A percentile compares a stretch with the other conserved stretches of the same genome.
Conservation (phyloP, 2,113 vertebrate species). For the Climacteris rufus region DNA sequence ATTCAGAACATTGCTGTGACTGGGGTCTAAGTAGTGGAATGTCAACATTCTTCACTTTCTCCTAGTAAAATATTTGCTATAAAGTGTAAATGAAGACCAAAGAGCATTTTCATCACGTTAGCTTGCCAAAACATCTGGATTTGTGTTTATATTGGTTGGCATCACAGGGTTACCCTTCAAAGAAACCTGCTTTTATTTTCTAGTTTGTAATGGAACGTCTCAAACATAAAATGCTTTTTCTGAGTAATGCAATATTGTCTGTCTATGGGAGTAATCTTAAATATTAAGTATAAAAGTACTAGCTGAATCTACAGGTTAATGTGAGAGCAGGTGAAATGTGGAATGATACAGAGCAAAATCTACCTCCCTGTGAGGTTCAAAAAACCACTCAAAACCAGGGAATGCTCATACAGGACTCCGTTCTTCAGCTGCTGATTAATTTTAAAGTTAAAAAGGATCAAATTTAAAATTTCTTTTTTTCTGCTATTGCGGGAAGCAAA, state of each 20-base stretch:
- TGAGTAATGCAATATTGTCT: slow-evolving; percentile 30
- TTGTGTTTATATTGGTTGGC: slow-evolving; percentile 51
- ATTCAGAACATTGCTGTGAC: slow-evolving; percentile 40
- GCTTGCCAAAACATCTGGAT: slow-evolving; percentile 50
- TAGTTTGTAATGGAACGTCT: not conserved
- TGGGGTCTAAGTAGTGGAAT: slow-evolving; percentile 33
- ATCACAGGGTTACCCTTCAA: slow-evolving; percentile 38
- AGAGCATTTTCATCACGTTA: slow-evolving; percentile 44
- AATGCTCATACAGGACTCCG: not conserved
- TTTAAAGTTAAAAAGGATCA: not conserved
- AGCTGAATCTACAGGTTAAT: not conserved
- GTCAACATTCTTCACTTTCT: slow-evolving; percentile 64
- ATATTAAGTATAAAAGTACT: not conserved
- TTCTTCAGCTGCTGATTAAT: not conserved
- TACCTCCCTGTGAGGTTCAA: not conserved
- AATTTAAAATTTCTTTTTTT: not conserved
- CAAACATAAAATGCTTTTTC: slow-evolving; percentile 31
- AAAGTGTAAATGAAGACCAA: slow-evolving; percentile 67
- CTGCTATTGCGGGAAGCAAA: not conserved
- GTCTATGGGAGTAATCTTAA: slow-evolving; percentile 3
- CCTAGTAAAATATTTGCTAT: slow-evolving; percentile 68
- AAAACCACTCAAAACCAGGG: not conserved
- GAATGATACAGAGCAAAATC: not conserved
- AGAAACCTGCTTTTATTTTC: slow-evolving; percentile 36
- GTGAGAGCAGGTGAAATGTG: not conserved